Percentiles rank a stretch among this genome's conserved stretches.
These are phyloP conservation scores for Leptosomus discolor DNA, from an alignment of 2,113 vertebrate species.

Conservation along the genomic window DNA sequence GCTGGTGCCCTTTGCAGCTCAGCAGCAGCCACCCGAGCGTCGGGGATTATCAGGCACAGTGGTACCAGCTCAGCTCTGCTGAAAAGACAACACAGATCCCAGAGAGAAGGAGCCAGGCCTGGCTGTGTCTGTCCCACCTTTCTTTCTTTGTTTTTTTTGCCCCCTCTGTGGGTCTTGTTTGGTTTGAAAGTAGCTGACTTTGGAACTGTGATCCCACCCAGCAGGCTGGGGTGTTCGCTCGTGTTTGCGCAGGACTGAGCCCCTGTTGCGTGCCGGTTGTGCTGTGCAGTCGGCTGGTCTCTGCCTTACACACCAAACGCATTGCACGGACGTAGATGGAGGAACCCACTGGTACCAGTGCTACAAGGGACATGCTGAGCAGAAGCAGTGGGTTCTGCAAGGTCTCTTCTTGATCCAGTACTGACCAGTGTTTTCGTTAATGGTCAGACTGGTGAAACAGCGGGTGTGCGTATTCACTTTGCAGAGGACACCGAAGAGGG, in stretches of 20 bases:
- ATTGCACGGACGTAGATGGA: fast-evolving
- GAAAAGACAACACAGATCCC: not conserved
- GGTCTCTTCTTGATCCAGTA: not conserved
- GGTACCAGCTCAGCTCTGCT: not conserved
- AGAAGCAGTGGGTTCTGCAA: not conserved
- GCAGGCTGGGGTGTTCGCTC: not conserved
- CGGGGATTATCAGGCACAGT: fast-evolving
- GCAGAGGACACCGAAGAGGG: not conserved
- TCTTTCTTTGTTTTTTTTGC: not conserved
- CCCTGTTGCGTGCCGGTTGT: not conserved
- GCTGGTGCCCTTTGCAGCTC: not conserved
- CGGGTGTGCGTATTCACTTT: not conserved
- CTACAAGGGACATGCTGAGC: not conserved
- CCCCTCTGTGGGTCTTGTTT: not conserved
- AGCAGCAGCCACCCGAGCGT: not conserved
- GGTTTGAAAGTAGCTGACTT: not conserved
- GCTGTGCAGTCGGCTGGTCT: not conserved
- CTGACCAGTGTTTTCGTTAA: not conserved
- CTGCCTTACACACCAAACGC: not conserved
- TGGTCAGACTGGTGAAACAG: not conserved
- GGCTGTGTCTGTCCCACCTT: not conserved
- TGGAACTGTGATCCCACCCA: not conserved
- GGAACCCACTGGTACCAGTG: not conserved
- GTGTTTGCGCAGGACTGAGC: not conserved
- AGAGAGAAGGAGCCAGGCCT: not conserved